Evolutionary conservation across 2,113 vertebrate species (phyloP).

Genomic region (Acrocephalus kingi): DNA sequence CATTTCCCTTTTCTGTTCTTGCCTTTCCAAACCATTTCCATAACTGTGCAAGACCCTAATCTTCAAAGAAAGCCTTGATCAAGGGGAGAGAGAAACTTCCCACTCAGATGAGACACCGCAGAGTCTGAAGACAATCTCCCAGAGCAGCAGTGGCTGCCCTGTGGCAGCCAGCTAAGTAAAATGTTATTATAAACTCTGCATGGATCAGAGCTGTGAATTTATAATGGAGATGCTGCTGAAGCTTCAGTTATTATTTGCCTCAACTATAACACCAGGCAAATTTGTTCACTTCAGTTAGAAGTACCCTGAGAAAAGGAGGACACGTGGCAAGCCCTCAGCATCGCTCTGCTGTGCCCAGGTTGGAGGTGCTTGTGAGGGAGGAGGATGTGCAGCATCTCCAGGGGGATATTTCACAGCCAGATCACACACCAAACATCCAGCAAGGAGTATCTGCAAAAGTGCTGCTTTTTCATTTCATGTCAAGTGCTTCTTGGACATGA

Average conservation of each 20-base stretch:
- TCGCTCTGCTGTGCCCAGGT: not conserved
- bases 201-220: constrained; percentile 64
- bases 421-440: not conserved
- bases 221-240: constrained; percentile 14
- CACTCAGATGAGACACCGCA: not conserved
- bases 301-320: not conserved
- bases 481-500: not conserved
- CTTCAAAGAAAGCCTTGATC: constrained; percentile 54
- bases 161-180: constrained; percentile 41
- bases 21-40: constrained; percentile 23
- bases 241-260: constrained; percentile 39
- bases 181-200: constrained; percentile 56
- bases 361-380: fast-evolving
- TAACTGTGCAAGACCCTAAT: constrained; percentile 19
- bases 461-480: not conserved
- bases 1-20: constrained; percentile 32
- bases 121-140: constrained; percentile 27
- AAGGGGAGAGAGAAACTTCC: constrained; percentile 17
- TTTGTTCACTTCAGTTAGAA: constrained; percentile 15
- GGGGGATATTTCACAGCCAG: not conserved
- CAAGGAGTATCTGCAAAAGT: not conserved
- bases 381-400: not conserved
- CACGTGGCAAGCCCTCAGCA: not conserved
- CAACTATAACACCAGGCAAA: not conserved
- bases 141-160: constrained; percentile 38